A percentile compares a stretch with the other conserved stretches of the same genome.
phyloP scores from a whole-genome alignment of 2,888 invertebrate genomes.

The Anticlea derivata region DNA sequence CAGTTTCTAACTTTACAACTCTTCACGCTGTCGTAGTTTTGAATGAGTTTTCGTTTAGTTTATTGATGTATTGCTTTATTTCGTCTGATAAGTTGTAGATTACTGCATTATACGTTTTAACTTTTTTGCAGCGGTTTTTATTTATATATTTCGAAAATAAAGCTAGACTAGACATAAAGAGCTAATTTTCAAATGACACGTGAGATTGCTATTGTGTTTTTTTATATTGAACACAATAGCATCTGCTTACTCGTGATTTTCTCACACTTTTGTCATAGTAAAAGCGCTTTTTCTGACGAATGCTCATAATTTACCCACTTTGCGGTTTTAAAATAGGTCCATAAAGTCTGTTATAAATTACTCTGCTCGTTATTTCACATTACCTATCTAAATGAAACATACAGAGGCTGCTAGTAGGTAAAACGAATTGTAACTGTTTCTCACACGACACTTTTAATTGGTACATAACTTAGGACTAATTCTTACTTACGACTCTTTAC shows the following conservation, averaged over 20 bases:
- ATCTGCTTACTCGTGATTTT: constrained; percentile 16
- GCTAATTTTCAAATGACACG: constrained; percentile 35
- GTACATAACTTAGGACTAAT: constrained; percentile 77
- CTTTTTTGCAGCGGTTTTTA: constrained; percentile 23
- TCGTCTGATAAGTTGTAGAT: constrained; percentile 47
- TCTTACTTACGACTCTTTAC: constrained; percentile 83
- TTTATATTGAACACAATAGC: constrained; percentile 28
- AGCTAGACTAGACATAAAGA: constrained; percentile 12
- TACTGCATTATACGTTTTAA: constrained; percentile 44
- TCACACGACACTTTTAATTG: constrained; percentile 80
- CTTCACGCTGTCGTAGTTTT: constrained; percentile 4
- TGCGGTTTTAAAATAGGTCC: neutral
- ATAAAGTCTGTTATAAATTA: neutral
- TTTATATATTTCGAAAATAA: constrained; percentile 6
- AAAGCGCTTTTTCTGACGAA: constrained; percentile 19
- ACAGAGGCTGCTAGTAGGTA: constrained; percentile 15
- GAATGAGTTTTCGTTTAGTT: constrained; percentile 21
- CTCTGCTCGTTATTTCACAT: too few relatives aligned
- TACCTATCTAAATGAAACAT: neutral
- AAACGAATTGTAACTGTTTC: constrained; percentile 53
- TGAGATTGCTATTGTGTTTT: constrained; percentile 34
- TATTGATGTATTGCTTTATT: constrained; percentile 36
- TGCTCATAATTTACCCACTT: constrained; percentile 15
- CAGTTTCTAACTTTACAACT: constrained; percentile 18
- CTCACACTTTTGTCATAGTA: constrained; percentile 33